Conservation (phyloP, 2,797 vertebrate species). For the Peromyscus eremicus region DNA sequence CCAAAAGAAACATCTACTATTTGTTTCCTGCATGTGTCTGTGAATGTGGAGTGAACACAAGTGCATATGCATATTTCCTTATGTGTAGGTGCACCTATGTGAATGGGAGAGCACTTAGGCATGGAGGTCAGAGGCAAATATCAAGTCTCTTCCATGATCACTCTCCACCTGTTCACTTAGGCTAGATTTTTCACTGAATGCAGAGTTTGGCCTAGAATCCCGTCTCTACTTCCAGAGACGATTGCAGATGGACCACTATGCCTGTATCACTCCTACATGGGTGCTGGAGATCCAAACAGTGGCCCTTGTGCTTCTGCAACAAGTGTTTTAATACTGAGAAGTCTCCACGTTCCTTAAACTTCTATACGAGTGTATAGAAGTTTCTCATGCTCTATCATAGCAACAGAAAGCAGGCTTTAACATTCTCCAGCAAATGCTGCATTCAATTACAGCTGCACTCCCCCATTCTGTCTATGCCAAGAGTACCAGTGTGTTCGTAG, state of each 20-base stretch:
- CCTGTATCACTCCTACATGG: not conserved
- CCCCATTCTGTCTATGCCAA: no score
- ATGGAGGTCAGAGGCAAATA: no score
- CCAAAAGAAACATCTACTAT: not conserved
- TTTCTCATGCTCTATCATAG: not conserved
- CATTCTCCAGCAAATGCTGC: not conserved
- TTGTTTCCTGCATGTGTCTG: not conserved
- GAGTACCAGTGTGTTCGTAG: not conserved
- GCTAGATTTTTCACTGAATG: not conserved
- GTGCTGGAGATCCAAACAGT: not conserved
- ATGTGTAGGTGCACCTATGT: no score
- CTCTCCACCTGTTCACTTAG: not conserved
- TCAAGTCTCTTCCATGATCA: not conserved
- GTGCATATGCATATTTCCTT: not conserved
- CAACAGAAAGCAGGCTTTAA: not conserved
- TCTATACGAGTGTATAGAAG: not conserved
- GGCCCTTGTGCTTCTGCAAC: no score
- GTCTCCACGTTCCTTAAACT: not conserved
- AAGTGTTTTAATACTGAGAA: not conserved
- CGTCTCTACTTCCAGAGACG: not conserved
- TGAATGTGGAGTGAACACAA: not conserved
- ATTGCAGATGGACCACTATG: not conserved
- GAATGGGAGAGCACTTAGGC: no score
- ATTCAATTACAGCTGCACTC: rapidly evolving
- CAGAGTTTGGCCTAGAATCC: not conserved